These are phyloP conservation scores for Drosophila cyrtoloma DNA, from an alignment of 2,888 invertebrate genomes.

Conservation along the genomic window DNA sequence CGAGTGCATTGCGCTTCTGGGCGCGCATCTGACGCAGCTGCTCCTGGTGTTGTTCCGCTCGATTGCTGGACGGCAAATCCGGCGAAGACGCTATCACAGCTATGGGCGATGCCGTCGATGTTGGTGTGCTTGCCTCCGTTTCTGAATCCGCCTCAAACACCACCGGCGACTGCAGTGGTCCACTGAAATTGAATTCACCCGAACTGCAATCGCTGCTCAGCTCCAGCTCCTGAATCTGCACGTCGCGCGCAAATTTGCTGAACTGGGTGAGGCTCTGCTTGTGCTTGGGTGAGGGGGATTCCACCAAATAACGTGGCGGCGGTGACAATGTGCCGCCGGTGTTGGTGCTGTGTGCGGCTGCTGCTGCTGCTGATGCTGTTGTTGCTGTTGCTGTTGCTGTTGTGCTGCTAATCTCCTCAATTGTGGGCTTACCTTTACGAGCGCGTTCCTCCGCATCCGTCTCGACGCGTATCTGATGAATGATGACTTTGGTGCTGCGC, in stretches of 20 bases:
- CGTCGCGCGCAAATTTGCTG: constrained; percentile 44
- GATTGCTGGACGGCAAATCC: constrained; percentile 67
- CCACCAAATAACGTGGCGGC: constrained; percentile 76
- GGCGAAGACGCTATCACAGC: constrained; percentile 39
- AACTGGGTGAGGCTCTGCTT: constrained; percentile 41
- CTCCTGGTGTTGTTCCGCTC: constrained; percentile 79
- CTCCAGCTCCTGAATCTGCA: constrained; percentile 84
- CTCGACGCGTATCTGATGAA: constrained; percentile 63
- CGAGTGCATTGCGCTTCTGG: constrained; percentile 87
- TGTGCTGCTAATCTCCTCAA: constrained; percentile 72
- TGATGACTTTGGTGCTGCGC: constrained; percentile 71
- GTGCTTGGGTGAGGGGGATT: constrained; percentile 68
- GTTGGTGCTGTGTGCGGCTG: constrained; percentile 18
- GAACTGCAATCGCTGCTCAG: constrained; percentile 83
- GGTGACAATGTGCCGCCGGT: constrained; percentile 67
- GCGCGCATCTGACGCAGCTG: constrained; percentile 85
- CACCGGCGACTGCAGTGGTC: constrained; percentile 83
- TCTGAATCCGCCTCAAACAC: constrained; percentile 89
- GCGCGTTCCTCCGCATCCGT: constrained; percentile 46
- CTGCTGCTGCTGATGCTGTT: constrained; percentile 1
- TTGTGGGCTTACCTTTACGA: constrained; percentile 56
- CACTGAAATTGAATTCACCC: constrained; percentile 82
- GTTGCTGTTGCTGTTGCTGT: constrained; percentile 33
- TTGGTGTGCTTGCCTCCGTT: constrained; percentile 61
- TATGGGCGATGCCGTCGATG: constrained; percentile 1